phyloP scores from a whole-genome alignment of 1,140 invertebrate species.

The Calephelis virginiensis region DNA sequence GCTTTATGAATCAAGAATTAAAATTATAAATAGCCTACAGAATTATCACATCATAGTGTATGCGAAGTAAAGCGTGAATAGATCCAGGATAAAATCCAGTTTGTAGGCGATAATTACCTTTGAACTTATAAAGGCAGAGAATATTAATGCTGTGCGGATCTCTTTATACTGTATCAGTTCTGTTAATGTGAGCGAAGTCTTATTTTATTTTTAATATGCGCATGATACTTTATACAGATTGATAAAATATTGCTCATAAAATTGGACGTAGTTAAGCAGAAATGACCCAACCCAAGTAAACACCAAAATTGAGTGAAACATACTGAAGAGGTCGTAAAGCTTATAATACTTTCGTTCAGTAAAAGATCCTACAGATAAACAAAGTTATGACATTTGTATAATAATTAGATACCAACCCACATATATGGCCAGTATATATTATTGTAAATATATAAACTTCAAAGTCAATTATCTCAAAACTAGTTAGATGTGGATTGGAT shows the following conservation, averaged over 20 bases:
- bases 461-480: no score
- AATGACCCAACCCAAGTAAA: no score
- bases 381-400: no score
- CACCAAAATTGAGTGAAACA: no score
- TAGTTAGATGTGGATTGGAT: no score
- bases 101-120: conserved; percentile 13
- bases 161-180: conserved; percentile 16
- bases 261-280: no score
- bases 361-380: no score
- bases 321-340: no score
- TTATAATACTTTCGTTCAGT: no score
- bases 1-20: conserved; percentile 3
- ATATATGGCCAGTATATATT: no score
- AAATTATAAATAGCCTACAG: conserved; percentile 15
- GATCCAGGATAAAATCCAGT: conserved; percentile 15
- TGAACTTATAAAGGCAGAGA: conserved; percentile 15
- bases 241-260: neutral
- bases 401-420: no score
- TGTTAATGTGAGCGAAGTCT: conserved; percentile 14
- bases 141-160: conserved; percentile 15
- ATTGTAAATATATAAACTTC: no score
- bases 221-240: conserved; percentile 16
- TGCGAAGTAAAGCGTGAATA: conserved; percentile 16
- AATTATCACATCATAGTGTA: conserved; percentile 11
- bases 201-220: conserved; percentile 30